Base-by-base conservation (phyloP, 2,888 invertebrate genomes). In the Stenolophus ochropezus region DNA sequence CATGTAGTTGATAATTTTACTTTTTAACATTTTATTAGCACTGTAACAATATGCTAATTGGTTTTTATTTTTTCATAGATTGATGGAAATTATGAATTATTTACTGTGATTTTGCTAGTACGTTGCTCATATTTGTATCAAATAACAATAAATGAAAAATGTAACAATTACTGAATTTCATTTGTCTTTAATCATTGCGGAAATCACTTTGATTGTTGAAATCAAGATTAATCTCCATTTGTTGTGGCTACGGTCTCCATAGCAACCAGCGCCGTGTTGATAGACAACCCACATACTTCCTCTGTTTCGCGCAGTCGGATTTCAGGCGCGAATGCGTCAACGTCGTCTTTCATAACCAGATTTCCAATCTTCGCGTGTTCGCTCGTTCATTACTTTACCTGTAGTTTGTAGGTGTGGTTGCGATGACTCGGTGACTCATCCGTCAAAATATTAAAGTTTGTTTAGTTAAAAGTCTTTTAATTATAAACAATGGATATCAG, bases 341-440 rank as follows among this genome's bases (percentile, higher is more conserved):
- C n/a, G 33, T 47, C 25, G 16, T 58, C 16, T 8, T 14, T 14
- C 18, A 42, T 18, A 33, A 20, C 56, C 18, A 11, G 18, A 69
- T 2, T 61, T 18, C n/a, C n/a, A 69, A 33, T 49, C 21, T 27
- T 61, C 14, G 42, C 56, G 47, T 65, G 51, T 33, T 21, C 14
- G 49, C 47, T 77, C 33, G 65, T 27, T 69, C 65, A 69, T 69
- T 69, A 69, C 27, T 6, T 23, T 69, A 4, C 5, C 20, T 56
- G 21, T 61, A 51, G 33, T n/a, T 49, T 49, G 79, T 53, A 79
- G 79, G 79, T 79, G 79, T 79, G 79, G 79, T 79, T 51, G 69
- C n/a, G 11, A 79, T 79, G 79, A 18, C 18, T 69, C 69, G 71
- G 79, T 79, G 79, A 79, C 51, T 79, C 79, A 79, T 18, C 8